These are phyloP conservation scores for Dendronephthya gigantea DNA, from an alignment of 64 coral and sea anemone species.

Conservation along the genomic window DNA sequence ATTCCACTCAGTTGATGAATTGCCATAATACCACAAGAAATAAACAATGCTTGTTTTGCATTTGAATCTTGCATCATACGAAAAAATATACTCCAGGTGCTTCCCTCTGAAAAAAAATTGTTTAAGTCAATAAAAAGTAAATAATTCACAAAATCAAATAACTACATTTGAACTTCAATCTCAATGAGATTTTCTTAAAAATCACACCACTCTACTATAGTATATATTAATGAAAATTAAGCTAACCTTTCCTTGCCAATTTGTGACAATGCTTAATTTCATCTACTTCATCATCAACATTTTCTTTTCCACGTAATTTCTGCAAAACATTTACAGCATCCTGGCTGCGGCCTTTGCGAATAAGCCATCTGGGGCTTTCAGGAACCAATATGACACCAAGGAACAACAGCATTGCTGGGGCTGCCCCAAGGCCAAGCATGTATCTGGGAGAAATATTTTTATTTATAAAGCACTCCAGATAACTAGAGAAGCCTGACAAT, in stretches of 20 bases:
- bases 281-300: constrained; percentile 52
- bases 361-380: constrained; percentile 86
- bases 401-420: constrained; percentile 69
- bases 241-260: constrained; percentile 43
- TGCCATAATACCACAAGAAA: constrained; percentile 68
- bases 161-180: no score
- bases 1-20: constrained; percentile 84
- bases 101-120: neutral
- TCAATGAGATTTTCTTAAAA: no score
- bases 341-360: constrained; percentile 37
- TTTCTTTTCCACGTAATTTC: constrained; percentile 37
- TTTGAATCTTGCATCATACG: neutral
- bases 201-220: no score
- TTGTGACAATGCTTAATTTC: constrained; percentile 22
- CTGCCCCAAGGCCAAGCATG: constrained; percentile 73
- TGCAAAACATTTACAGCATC: constrained; percentile 35
- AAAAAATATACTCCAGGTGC: neutral
- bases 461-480: no score
- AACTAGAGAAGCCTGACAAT: no score
- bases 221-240: no score
- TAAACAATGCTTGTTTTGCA: constrained; percentile 43
- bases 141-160: no score
- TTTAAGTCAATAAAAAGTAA: no score
- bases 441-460: constrained; percentile 32
- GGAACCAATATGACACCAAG: constrained; percentile 63